Conservation (phyloP, 2,113 vertebrate genomes). For the Epinephelus fuscoguttatus region DNA sequence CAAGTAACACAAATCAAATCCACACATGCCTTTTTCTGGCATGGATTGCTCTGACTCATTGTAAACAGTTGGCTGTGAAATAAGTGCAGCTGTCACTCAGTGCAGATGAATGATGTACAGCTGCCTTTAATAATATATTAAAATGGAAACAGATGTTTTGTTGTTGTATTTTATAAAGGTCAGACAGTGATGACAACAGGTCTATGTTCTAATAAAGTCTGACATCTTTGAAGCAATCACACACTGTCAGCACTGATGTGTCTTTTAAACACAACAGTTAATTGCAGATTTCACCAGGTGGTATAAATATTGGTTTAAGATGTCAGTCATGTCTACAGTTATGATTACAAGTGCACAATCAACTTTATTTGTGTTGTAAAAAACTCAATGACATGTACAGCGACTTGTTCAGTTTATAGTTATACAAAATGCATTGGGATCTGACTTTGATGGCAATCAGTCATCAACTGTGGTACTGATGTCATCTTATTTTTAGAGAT, state of each 20-base stretch:
- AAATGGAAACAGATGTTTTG: slow-evolving; percentile 4
- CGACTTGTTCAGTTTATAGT: not conserved
- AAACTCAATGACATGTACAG: not conserved
- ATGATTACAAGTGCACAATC: not conserved
- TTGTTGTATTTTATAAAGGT: not conserved
- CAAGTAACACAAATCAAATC: not conserved
- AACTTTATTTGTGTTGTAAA: slow-evolving; percentile 1
- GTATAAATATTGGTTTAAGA: not conserved
- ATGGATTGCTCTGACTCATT: not conserved
- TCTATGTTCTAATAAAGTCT: not conserved
- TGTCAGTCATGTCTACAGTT: not conserved
- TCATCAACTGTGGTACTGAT: too few species aligned
- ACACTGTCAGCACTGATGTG: not conserved
- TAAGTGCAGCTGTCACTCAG: not conserved
- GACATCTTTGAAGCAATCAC: not conserved
- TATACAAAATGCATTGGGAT: not conserved
- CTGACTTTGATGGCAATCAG: not conserved
- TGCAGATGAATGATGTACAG: not conserved
- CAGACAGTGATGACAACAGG: not conserved
- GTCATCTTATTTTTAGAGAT: not conserved
- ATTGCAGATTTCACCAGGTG: not conserved
- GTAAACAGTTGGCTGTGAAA: not conserved
- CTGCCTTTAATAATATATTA: not conserved
- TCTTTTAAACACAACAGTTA: not conserved
- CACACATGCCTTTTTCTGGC: not conserved